Percentiles rank a stretch among this genome's conserved stretches.
These are phyloP conservation scores for Hipparchia semele DNA, from an alignment of 2,888 invertebrate genomes.

Conservation along the genomic window DNA sequence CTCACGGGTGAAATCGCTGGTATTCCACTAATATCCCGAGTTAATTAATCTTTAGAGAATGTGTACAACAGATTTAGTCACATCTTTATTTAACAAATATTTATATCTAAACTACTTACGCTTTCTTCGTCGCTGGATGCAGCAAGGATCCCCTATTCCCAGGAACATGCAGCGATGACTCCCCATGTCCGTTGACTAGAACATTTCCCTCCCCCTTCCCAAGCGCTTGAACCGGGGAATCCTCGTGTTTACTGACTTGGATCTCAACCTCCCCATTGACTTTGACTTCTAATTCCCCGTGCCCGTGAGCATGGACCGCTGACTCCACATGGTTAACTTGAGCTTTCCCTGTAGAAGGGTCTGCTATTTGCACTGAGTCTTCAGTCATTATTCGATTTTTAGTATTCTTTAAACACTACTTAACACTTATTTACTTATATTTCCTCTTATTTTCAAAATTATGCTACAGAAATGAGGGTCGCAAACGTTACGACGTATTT, in stretches of 20 bases:
- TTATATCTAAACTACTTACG: conserved; percentile 29
- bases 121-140: conserved; percentile 30
- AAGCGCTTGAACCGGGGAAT: not conserved
- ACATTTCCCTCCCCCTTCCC: not conserved
- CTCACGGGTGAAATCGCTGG: too few species aligned
- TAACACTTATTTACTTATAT: conserved; percentile 28
- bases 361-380: conserved; percentile 63
- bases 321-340: conserved; percentile 43
- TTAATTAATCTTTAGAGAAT: too few species aligned
- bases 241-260: not conserved
- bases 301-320: not conserved
- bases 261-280: conserved; percentile 4
- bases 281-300: conserved; percentile 2
- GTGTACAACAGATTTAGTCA: too few species aligned
- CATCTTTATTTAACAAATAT: too few species aligned
- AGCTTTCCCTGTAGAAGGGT: conserved; percentile 46
- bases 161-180: conserved; percentile 28
- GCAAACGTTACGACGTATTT: not conserved
- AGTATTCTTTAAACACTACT: conserved; percentile 13
- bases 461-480: not conserved
- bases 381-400: conserved; percentile 57
- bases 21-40: too few species aligned
- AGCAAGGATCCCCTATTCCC: conserved; percentile 35
- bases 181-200: conserved; percentile 25
- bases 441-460: conserved; percentile 16